A percentile compares a stretch with the other conserved stretches of the same genome.
These are phyloP conservation scores for Battus philenor DNA, from an alignment of 1,140 invertebrate species.

Conservation along the genomic window DNA sequence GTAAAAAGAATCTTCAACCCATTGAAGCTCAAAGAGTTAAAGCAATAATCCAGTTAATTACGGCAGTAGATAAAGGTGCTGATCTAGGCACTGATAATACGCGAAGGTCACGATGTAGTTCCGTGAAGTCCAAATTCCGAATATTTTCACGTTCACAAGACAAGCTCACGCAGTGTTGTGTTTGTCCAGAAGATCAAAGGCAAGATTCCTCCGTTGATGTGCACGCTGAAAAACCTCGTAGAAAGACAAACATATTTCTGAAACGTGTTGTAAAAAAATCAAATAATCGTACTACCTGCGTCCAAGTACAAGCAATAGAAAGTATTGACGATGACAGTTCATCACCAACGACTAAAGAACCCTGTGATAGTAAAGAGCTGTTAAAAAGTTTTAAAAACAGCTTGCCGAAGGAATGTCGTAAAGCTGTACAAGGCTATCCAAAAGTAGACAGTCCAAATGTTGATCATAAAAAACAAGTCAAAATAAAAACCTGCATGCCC, in stretches of 20 bases:
- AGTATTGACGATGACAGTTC: not conserved
- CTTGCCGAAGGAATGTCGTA: conserved; percentile 7
- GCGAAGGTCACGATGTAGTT: conserved; percentile 44
- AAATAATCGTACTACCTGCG: conserved; percentile 3
- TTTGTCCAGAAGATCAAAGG: no score
- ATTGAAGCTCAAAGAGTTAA: conserved; percentile 24
- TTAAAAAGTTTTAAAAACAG: conserved; percentile 2
- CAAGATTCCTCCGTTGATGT: not conserved
- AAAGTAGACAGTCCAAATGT: no score
- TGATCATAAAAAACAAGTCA: not conserved
- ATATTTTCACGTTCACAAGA: not conserved
- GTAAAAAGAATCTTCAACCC: conserved; percentile 11
- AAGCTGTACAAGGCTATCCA: conserved; percentile 1
- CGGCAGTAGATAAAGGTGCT: conserved; percentile 37
- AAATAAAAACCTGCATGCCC: conserved; percentile 2
- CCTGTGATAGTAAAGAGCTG: not conserved
- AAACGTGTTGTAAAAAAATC: conserved; percentile 5
- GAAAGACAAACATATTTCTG: not conserved
- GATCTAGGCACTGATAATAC: conserved; percentile 25
- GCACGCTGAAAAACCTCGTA: not conserved
- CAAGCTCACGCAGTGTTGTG: not conserved
- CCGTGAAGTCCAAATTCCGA: conserved; percentile 5
- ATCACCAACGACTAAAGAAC: not conserved
- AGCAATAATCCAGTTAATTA: conserved; percentile 30
- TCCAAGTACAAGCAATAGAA: conserved; percentile 12